Evolutionary conservation across 2,797 vertebrate genomes (phyloP).

Genomic region (Distichodus sexfasciatus): DNA sequence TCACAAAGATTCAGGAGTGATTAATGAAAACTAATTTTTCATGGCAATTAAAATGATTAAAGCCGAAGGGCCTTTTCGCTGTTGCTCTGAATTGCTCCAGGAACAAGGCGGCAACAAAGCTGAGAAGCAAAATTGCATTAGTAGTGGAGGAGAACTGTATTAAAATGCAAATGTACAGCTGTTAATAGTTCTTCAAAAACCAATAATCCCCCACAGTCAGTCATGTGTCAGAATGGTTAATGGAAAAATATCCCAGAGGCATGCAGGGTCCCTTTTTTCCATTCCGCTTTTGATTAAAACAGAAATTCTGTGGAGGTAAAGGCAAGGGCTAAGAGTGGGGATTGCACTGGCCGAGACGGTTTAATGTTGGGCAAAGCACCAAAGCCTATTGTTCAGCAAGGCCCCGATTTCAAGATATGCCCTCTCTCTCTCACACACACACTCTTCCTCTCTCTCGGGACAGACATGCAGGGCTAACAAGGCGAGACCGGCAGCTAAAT

Average conservation of each 20-base stretch:
- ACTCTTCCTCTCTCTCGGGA: constrained; percentile 48
- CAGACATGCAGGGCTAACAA: constrained; percentile 45
- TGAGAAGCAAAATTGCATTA: constrained; percentile 95
- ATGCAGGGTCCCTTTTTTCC: constrained; percentile 81
- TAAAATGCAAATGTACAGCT: constrained; percentile 99
- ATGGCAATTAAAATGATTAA: constrained; percentile 78
- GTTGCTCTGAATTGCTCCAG: constrained; percentile 79
- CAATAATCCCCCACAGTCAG: constrained; percentile 99
- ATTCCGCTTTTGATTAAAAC: constrained; percentile 96
- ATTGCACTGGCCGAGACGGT: constrained; percentile 55
- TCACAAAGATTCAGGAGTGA: constrained; percentile 67
- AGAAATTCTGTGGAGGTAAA: constrained; percentile 75
- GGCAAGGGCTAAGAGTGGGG: constrained; percentile 52
- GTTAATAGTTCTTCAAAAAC: constrained; percentile 99
- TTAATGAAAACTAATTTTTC: constrained; percentile 76
- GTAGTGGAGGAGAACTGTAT: constrained; percentile 95
- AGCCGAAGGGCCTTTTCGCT: constrained; percentile 62
- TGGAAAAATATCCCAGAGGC: constrained; percentile 99
- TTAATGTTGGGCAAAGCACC: constrained; percentile 59
- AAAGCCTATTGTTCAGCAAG: constrained; percentile 63
- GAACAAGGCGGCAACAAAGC: constrained; percentile 89
- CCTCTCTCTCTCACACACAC: neutral
- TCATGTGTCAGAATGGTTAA: constrained; percentile 99
- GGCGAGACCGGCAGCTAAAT: constrained; percentile 44
- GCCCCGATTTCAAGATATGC: constrained; percentile 55